Percentiles rank a stretch among this genome's conserved stretches.
These are phyloP conservation scores for Alouatta palliata DNA, from an alignment of 2,113 vertebrate species.

Conservation along the genomic window DNA sequence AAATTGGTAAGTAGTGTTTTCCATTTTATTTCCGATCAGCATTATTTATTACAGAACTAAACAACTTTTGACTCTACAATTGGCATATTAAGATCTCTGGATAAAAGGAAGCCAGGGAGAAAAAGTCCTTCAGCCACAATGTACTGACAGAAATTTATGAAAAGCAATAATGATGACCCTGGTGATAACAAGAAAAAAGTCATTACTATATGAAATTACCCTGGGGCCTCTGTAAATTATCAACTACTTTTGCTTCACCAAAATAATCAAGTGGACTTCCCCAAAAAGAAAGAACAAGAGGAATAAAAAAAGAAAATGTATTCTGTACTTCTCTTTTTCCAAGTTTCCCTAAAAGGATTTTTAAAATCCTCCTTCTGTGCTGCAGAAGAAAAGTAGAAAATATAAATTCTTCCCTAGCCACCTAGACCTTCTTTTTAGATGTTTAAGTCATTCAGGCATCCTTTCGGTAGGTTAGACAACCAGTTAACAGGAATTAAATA, in stretches of 20 bases:
- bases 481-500: neutral
- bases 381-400: neutral
- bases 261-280: neutral
- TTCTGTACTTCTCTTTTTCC: neutral
- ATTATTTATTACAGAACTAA: slow-evolving; percentile 2
- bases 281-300: neutral
- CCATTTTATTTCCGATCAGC: slow-evolving; percentile 5
- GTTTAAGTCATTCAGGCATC: fast-evolving
- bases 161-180: neutral
- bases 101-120: neutral
- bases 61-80: neutral
- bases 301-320: neutral
- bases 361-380: neutral
- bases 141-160: neutral
- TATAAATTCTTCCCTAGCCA: neutral
- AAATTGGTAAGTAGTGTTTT: neutral
- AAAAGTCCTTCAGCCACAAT: neutral
- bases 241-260: neutral
- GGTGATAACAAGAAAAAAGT: slow-evolving; percentile 7
- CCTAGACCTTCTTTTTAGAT: neutral
- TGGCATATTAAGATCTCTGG: neutral
- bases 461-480: neutral
- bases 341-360: neutral
- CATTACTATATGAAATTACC: neutral
- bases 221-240: neutral